Base-by-base conservation (phyloP, 2,888 invertebrate species). In the Keiferia lycopersicella region DNA sequence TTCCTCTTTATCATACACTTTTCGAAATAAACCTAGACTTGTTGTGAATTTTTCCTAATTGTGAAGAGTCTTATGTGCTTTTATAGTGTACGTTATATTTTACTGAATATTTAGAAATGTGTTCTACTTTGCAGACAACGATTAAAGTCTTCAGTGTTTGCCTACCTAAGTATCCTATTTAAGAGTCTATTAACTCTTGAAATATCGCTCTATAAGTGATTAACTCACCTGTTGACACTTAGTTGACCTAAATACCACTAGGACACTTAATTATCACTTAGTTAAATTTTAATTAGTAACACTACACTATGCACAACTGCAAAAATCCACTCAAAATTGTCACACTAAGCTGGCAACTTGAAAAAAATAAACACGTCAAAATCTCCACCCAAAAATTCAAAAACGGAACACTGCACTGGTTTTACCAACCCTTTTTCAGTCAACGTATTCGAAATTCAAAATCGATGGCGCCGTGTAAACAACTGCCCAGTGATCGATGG, bases 401-500 rank as follows among this genome's bases (percentile, higher is more conserved):
- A 51, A 22, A 50, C n/a, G 4, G 50, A 50, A 51, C 22, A 20
- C 51, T 45, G 3, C 12, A 14, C 14, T 41, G 3, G 14, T n/a
- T n/a, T n/a, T n/a, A n/a, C n/a, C 6, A 56, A 56, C 30, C 56
- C 34, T 34, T 56, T 26, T 26, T 16, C n/a, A 26, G 30, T n/a
- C 10, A 30, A 56, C 34, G 34, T 34, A 18, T 50, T 61, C 18
- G 50, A 30, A 50, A 50, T 18, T 51, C 30, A 50, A 30, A 14
- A 58, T 38, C 38, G 11, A 34, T 34, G 8, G 34, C 34, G 34
- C 8, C 34, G 34, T 34, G 34, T 34, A 8, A 8, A 34, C 34
- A 18, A 38, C 12, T 18, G 39, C 39, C 58, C 39, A 45, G 60
- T 58, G 61, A 72, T 73, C 73, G 71, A 67, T 69, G 67, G 76